phyloP scores from a whole-genome alignment of 2,113 vertebrate species.

The Pelecanus crispus region DNA sequence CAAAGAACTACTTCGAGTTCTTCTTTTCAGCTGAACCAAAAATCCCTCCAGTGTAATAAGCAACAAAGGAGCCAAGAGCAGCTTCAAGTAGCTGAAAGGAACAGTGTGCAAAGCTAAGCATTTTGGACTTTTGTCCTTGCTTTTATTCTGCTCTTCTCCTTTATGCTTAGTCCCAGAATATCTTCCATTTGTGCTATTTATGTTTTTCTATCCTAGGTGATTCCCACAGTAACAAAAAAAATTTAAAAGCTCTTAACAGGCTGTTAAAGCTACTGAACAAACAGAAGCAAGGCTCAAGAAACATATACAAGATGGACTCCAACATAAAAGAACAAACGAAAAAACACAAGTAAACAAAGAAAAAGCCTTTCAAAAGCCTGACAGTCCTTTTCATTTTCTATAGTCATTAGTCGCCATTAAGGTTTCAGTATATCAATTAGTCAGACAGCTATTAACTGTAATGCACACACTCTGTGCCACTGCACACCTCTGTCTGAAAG shows the following conservation, averaged over 20 bases:
- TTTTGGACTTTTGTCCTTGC: background rate
- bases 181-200: background rate
- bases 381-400: background rate
- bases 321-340: background rate
- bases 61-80: background rate
- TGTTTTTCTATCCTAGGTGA: background rate
- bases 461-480: background rate
- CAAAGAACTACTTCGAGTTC: background rate
- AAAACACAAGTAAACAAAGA: background rate
- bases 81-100: background rate
- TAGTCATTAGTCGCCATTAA: background rate
- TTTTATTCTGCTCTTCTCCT: conserved; percentile 1
- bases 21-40: background rate
- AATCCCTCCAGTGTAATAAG: background rate
- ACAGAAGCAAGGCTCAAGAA: conserved; percentile 6
- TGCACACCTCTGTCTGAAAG: background rate
- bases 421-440: background rate
- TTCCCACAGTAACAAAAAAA: background rate
- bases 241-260: background rate
- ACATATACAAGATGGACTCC: background rate
- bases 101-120: background rate
- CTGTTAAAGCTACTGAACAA: background rate
- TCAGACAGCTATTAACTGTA: background rate
- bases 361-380: background rate
- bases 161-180: background rate